These are phyloP conservation scores for Pomacea canaliculata DNA, from an alignment of 2,888 invertebrate genomes.

Conservation along the genomic window DNA sequence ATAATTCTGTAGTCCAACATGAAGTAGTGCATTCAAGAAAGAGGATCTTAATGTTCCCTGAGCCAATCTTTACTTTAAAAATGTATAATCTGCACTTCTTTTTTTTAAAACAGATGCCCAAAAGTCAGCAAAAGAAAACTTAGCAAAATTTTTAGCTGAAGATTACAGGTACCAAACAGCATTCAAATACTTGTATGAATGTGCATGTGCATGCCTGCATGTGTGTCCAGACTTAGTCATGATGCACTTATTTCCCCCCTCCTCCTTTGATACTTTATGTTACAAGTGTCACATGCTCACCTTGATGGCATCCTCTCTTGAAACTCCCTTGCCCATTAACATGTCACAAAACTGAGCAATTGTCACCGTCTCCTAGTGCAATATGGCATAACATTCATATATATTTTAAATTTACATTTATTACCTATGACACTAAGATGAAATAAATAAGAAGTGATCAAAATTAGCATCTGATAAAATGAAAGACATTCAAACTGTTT, in stretches of 20 bases:
- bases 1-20: not conserved
- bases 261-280: too few species aligned
- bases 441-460: not conserved
- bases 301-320: constrained; percentile 60
- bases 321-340: constrained; percentile 60
- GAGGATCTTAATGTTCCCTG: not conserved
- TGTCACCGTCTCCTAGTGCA: constrained; percentile 57
- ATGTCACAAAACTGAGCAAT: constrained; percentile 66
- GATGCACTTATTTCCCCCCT: too few species aligned
- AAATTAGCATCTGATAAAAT: too few species aligned
- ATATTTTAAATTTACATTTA: not conserved
- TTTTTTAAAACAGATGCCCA: too few species aligned
- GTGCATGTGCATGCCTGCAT: too few species aligned
- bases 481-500: too few species aligned
- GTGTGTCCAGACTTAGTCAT: too few species aligned
- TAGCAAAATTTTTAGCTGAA: too few species aligned
- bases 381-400: not conserved
- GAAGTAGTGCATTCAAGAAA: not conserved
- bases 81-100: too few species aligned
- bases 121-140: too few species aligned
- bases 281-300: constrained; percentile 34
- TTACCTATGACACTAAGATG: not conserved
- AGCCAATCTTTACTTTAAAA: not conserved
- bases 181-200: too few species aligned
- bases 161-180: too few species aligned